Evolutionary conservation across 1,140 invertebrate species (phyloP).

Genomic region (Trachelipus rathkii): DNA sequence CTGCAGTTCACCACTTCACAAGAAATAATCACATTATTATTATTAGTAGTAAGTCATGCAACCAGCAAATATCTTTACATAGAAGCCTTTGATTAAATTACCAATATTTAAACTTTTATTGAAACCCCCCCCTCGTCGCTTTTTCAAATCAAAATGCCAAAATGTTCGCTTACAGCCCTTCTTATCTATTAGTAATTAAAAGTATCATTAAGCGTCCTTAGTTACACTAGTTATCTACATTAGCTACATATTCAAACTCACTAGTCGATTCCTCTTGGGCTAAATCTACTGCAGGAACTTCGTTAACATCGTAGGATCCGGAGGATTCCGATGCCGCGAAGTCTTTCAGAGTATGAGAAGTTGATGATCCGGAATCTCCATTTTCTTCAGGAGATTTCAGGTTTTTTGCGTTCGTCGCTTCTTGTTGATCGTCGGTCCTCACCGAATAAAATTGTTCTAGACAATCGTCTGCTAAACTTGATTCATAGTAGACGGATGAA

Average conservation of each 20-base stretch:
- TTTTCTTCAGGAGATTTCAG: not conserved
- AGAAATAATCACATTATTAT: too few relatives aligned
- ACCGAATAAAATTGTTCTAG: not conserved
- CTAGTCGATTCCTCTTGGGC: not conserved
- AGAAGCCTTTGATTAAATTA: too few relatives aligned
- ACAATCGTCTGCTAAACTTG: not conserved
- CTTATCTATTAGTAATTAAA: too few relatives aligned
- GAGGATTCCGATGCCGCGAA: not conserved
- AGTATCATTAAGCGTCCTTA: too few relatives aligned
- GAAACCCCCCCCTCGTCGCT: too few relatives aligned
- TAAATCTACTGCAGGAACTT: not conserved
- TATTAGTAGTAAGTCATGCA: too few relatives aligned
- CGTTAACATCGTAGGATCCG: not conserved
- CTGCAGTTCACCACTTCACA: too few relatives aligned
- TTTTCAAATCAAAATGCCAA: too few relatives aligned
- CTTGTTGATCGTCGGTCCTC: not conserved
- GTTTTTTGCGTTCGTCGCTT: not conserved
- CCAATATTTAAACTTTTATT: too few relatives aligned
- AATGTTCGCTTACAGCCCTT: too few relatives aligned
- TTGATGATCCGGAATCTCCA: not conserved
- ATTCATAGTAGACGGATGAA: not conserved
- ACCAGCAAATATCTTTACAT: too few relatives aligned
- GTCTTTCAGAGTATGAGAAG: not conserved
- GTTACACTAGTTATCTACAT: not conserved
- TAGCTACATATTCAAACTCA: not conserved